These are phyloP conservation scores for Alosa alosa DNA, from an alignment of 2,113 vertebrate species.

Conservation along the genomic window DNA sequence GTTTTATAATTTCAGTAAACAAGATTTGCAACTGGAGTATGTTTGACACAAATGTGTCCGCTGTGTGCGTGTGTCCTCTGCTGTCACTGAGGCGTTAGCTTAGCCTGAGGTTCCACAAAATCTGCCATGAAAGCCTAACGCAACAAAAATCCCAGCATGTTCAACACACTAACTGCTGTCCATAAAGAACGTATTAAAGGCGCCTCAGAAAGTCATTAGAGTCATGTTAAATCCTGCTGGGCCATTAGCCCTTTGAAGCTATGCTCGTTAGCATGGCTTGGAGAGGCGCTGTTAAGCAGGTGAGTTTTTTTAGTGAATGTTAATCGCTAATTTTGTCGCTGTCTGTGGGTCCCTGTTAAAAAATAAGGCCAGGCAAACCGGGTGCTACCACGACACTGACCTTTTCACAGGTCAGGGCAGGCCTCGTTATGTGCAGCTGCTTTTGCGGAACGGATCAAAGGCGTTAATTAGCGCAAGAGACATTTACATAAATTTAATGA, in stretches of 20 bases:
- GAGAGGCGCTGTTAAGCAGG: not conserved
- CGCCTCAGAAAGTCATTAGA: conserved; percentile 45
- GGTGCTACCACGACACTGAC: conserved; percentile 19
- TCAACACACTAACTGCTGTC: conserved; percentile 34
- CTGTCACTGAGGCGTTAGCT: not conserved
- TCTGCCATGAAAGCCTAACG: not conserved
- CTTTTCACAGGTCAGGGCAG: conserved; percentile 27
- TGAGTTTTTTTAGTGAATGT: not conserved
- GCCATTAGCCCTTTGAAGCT: conserved; percentile 44
- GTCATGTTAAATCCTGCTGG: conserved; percentile 35
- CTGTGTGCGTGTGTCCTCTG: not conserved
- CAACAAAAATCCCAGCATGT: conserved; percentile 24
- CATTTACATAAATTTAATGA: conserved; percentile 22
- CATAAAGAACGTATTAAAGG: conserved; percentile 43
- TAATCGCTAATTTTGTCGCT: conserved; percentile 41
- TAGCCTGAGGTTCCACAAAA: not conserved
- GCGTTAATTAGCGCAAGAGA: conserved; percentile 14
- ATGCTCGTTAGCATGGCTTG: conserved; percentile 41
- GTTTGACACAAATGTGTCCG: not conserved
- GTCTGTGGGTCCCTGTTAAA: conserved; percentile 25
- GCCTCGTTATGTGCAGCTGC: conserved; percentile 27
- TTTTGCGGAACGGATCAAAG: conserved; percentile 36
- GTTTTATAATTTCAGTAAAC: not conserved
- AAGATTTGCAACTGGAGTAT: not conserved
- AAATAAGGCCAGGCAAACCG: not conserved